Evolutionary conservation across 2,113 vertebrate genomes (phyloP).

Genomic region (Taurulus bubalis): DNA sequence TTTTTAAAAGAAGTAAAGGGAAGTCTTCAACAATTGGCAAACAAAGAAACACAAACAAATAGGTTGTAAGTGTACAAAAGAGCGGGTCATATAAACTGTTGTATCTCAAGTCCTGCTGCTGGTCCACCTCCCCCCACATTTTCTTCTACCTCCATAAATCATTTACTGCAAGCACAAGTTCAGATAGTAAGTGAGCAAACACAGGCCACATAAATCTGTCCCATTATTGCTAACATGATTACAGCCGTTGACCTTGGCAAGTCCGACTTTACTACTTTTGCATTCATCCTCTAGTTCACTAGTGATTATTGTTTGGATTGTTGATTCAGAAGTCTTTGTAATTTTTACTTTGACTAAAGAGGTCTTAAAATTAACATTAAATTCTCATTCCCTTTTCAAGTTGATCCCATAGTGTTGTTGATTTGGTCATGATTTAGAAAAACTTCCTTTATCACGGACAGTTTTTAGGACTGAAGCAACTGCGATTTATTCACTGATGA

Average conservation of each 20-base stretch:
- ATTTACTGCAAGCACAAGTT: constrained; percentile 59
- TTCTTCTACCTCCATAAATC: constrained; percentile 68
- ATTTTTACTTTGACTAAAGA: background rate
- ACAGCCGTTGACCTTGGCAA: background rate
- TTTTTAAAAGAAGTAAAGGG: background rate
- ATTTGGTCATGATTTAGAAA: background rate
- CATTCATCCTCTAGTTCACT: background rate
- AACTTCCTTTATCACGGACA: background rate
- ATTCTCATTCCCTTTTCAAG: background rate
- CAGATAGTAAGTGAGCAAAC: constrained; percentile 40
- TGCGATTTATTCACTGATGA: background rate
- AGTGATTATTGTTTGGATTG: background rate
- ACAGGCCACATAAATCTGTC: constrained; percentile 35
- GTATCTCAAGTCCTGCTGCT: background rate
- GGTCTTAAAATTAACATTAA: background rate
- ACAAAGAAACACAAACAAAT: background rate
- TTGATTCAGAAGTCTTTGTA: background rate
- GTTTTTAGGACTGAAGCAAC: background rate
- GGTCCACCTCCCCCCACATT: background rate
- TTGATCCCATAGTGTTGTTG: background rate
- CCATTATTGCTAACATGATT: constrained; percentile 1
- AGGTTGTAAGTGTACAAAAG: background rate
- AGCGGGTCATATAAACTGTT: background rate
- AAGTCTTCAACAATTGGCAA: background rate
- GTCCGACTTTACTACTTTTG: background rate